phyloP scores from a whole-genome alignment of 2,888 invertebrate genomes.

The Phasia obesa region DNA sequence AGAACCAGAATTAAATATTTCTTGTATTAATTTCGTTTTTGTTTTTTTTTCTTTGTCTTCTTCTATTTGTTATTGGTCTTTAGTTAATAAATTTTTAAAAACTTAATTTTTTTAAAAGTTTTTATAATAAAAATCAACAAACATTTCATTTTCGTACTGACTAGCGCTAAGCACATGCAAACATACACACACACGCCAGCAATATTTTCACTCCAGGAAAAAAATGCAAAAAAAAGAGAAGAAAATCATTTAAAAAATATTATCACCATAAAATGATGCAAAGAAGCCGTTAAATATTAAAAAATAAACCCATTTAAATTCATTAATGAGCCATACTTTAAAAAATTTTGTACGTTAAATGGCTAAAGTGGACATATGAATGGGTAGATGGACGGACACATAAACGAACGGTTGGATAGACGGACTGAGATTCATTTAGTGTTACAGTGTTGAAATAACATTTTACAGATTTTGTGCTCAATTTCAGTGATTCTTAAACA shows the following conservation, averaged over 20 bases:
- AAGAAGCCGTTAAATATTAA: constrained; percentile 82
- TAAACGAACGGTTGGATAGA: constrained; percentile 30
- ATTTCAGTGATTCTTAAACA: constrained; percentile 31
- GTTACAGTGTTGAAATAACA: constrained; percentile 42
- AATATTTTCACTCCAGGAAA: constrained; percentile 5
- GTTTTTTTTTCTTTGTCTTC: constrained; percentile 19
- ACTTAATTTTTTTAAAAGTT: constrained; percentile 59
- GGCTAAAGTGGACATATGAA: constrained; percentile 49
- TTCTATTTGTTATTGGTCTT: constrained; percentile 36
- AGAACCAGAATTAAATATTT: constrained; percentile 58
- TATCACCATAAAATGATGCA: constrained; percentile 81
- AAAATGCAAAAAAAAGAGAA: constrained; percentile 20
- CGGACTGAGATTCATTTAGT: constrained; percentile 27
- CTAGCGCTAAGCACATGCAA: background rate
- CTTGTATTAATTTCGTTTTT: constrained; percentile 35
- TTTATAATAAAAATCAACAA: constrained; percentile 59
- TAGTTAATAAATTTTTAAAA: constrained; percentile 59
- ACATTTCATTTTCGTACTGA: constrained; percentile 62
- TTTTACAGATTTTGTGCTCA: constrained; percentile 3
- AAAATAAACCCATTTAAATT: constrained; percentile 82
- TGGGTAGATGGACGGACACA: constrained; percentile 30
- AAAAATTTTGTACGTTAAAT: constrained; percentile 62
- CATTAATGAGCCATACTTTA: constrained; percentile 81
- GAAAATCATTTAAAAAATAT: constrained; percentile 77
- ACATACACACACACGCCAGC: background rate